phyloP scores from a whole-genome alignment of 2,113 vertebrate species.

The Zingel zingel region DNA sequence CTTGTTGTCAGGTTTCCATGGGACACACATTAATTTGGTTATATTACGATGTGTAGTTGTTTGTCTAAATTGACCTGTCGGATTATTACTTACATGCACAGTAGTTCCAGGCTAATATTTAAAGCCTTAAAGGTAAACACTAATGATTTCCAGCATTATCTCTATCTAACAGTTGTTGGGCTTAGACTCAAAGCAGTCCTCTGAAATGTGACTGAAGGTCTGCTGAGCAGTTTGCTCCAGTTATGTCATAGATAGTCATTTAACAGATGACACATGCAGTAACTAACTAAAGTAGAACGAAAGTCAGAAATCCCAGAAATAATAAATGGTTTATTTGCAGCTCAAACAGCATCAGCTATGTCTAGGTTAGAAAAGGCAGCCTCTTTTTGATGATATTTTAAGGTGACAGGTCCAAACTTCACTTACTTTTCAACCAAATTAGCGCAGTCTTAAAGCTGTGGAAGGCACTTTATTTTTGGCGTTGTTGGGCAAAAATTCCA shows the following conservation, averaged over 20 bases:
- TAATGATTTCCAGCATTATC: not conserved
- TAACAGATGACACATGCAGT: not conserved
- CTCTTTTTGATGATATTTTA: not conserved
- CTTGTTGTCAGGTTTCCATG: conserved; percentile 23
- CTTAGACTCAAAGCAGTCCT: not conserved
- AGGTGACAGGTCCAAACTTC: not conserved
- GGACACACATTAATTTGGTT: conserved; percentile 12
- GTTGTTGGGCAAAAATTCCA: too few species aligned
- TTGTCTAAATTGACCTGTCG: conserved; percentile 52
- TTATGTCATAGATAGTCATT: not conserved
- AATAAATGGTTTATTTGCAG: conserved; percentile 1
- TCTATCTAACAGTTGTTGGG: not conserved
- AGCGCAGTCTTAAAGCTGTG: not conserved
- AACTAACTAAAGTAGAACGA: conserved; percentile 1
- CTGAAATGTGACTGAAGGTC: not conserved
- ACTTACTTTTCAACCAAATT: not conserved
- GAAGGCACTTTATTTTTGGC: too few species aligned
- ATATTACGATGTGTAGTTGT: conserved; percentile 43
- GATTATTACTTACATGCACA: not conserved
- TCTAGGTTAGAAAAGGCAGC: not conserved
- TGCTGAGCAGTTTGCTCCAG: not conserved
- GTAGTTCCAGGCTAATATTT: not conserved
- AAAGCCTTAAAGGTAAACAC: not conserved
- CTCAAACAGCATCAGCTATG: not conserved
- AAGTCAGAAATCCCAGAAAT: not conserved